Conservation (phyloP, 2,888 invertebrate genomes). For the Malacosoma neustria region DNA sequence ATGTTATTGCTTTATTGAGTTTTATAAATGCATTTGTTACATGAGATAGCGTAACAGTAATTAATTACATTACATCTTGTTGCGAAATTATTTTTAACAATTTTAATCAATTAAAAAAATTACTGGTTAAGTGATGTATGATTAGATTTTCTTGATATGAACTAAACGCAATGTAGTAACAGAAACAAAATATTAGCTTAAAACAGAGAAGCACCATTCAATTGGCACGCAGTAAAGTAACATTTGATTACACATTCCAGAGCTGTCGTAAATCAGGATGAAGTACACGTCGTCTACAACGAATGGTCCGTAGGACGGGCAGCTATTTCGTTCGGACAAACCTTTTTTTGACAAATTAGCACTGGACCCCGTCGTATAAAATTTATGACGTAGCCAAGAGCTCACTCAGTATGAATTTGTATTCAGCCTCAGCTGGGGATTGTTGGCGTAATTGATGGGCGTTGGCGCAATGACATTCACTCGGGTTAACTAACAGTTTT, state of each 20-base stretch:
- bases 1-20: too few relatives aligned
- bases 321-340: background rate
- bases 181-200: too few relatives aligned
- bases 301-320: background rate
- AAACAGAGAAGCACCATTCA: background rate
- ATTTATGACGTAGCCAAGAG: constrained; percentile 12
- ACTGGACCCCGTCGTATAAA: constrained; percentile 10
- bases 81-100: too few relatives aligned
- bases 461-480: too few relatives aligned
- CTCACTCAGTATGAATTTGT: constrained; percentile 17
- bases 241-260: background rate
- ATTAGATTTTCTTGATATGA: too few relatives aligned
- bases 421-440: constrained; percentile 16
- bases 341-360: constrained; percentile 25
- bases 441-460: background rate
- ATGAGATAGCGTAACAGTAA: too few relatives aligned
- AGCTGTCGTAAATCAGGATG: constrained; percentile 4
- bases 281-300: background rate
- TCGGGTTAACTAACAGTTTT: too few relatives aligned
- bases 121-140: too few relatives aligned
- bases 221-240: background rate
- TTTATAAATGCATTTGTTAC: too few relatives aligned
- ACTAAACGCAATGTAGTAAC: too few relatives aligned
- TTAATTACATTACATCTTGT: too few relatives aligned
- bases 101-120: too few relatives aligned